These are phyloP conservation scores for Drosophila infuscata DNA, from an alignment of 2,888 invertebrate species.

Conservation along the genomic window DNA sequence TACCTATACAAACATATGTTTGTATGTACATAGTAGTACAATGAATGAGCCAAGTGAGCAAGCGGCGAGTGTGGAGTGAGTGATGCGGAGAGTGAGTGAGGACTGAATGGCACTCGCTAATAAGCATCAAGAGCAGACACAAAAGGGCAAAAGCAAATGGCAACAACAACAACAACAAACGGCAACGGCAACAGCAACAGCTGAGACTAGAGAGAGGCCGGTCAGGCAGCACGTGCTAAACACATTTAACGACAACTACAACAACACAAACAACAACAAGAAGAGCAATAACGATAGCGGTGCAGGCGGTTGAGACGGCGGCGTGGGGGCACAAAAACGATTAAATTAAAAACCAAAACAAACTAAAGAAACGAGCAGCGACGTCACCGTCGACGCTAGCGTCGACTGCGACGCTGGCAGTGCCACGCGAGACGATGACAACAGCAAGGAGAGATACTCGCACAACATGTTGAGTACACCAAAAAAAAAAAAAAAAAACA, in stretches of 20 bases:
- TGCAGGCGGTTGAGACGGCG: constrained; percentile 10
- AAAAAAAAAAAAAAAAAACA: constrained; percentile 55
- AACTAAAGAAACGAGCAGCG: constrained; percentile 75
- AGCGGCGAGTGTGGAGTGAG: constrained; percentile 16
- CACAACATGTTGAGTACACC: constrained; percentile 75
- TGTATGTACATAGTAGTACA: constrained; percentile 20
- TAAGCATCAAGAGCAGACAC: constrained; percentile 79
- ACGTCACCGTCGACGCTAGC: constrained; percentile 28
- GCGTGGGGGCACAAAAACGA: constrained; percentile 69
- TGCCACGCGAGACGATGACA: constrained; percentile 59
- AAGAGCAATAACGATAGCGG: constrained; percentile 64
- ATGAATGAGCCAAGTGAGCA: constrained; percentile 46
- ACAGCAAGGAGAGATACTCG: constrained; percentile 61
- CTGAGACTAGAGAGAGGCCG: constrained; percentile 59
- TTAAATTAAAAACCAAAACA: constrained; percentile 81
- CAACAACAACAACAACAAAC: constrained; percentile 40
- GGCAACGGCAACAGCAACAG: constrained; percentile 35
- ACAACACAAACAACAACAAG: constrained; percentile 39
- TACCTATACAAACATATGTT: constrained; percentile 1
- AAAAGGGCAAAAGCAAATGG: constrained; percentile 71
- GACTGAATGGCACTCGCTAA: constrained; percentile 76
- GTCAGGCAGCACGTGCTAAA: constrained; percentile 75
- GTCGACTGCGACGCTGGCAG: constrained; percentile 40
- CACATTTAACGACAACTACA: constrained; percentile 79
- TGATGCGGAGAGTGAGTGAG: constrained; percentile 28